Percentiles rank a stretch among this genome's conserved stretches.
These are phyloP conservation scores for Sebastes vulpes DNA, from an alignment of 2,797 vertebrate genomes.

Conservation along the genomic window DNA sequence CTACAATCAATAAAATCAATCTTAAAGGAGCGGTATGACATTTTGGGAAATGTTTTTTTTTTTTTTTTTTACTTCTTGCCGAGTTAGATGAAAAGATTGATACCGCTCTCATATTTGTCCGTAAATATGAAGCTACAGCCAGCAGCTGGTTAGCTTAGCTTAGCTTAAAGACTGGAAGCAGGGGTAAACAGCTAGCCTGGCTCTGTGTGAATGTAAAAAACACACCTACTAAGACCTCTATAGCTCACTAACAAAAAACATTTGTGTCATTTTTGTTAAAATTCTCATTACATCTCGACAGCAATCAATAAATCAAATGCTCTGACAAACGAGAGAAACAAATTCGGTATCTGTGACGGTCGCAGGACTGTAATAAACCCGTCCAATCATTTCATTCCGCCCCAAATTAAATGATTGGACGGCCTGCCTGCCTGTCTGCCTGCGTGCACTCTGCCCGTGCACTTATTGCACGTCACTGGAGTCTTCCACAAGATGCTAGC, in stretches of 20 bases:
- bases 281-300: not conserved
- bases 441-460: no score
- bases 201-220: not conserved
- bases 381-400: no score
- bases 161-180: not conserved
- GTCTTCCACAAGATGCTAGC: no score
- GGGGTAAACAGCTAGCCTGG: not conserved
- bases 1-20: slow-evolving; percentile 7
- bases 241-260: no score
- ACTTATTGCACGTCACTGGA: no score
- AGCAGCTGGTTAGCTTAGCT: not conserved
- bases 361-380: no score
- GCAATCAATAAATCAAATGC: not conserved
- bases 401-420: no score
- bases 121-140: slow-evolving; percentile 1
- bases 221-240: no score
- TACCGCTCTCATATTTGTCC: not conserved
- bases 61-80: not conserved
- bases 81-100: not conserved
- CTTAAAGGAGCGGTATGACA: not conserved
- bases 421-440: no score
- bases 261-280: not conserved
- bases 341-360: no score
- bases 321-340: not conserved
- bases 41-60: not conserved